Percentiles rank a stretch among this genome's conserved stretches.
phyloP scores from a whole-genome alignment of 2,888 invertebrate genomes.

The Euplagia quadripunctaria region DNA sequence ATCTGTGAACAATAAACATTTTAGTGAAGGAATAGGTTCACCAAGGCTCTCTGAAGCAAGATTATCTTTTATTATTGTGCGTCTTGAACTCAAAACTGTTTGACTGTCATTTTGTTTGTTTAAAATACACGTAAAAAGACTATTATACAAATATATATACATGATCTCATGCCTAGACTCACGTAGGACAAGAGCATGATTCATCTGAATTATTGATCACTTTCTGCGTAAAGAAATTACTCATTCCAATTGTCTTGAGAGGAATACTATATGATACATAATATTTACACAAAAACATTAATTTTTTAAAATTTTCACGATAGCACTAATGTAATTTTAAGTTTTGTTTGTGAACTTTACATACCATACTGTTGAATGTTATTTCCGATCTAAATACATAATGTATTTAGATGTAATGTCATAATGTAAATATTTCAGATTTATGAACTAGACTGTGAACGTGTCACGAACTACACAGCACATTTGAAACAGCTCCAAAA shows the following conservation, averaged over 20 bases:
- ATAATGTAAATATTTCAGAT: not conserved
- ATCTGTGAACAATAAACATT: too few relatives aligned
- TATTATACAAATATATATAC: not conserved
- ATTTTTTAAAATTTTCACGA: not conserved
- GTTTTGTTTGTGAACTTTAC: not conserved
- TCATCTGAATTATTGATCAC: not conserved
- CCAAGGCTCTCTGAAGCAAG: not conserved
- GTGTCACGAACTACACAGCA: slow-evolving; percentile 25
- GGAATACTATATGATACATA: too few relatives aligned
- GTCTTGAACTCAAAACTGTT: not conserved
- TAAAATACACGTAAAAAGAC: not conserved
- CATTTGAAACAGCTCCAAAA: slow-evolving; percentile 43
- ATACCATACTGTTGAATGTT: not conserved
- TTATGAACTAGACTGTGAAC: slow-evolving; percentile 15
- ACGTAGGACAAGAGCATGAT: not conserved
- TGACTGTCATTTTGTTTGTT: not conserved
- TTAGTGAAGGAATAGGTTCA: too few relatives aligned
- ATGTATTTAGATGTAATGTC: too few relatives aligned
- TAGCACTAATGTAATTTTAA: not conserved
- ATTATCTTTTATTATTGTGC: not conserved
- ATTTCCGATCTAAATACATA: not conserved
- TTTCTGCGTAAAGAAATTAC: not conserved
- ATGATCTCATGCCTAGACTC: not conserved
- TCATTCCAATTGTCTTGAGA: not conserved
- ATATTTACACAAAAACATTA: too few relatives aligned